Conservation (phyloP, 2,888 invertebrate species). For the Choristoneura rosaceana region DNA sequence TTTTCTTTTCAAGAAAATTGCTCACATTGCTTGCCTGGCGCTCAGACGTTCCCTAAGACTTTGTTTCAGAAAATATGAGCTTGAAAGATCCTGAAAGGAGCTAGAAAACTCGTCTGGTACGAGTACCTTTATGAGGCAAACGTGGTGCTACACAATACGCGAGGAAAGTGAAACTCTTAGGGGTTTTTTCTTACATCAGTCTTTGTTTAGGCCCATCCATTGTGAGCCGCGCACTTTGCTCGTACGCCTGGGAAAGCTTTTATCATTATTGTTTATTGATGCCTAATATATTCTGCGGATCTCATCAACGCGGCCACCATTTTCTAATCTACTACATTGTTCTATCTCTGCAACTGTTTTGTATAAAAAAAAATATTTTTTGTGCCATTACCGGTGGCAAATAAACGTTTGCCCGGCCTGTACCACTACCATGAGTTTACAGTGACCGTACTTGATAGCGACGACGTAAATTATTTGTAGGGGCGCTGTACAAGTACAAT, state of each 20-base stretch:
- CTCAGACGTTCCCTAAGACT: neutral
- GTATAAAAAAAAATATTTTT: neutral
- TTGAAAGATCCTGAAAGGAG: conserved; percentile 44
- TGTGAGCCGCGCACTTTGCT: conserved; percentile 60
- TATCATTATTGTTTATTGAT: conserved; percentile 64
- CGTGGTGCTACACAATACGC: conserved; percentile 62
- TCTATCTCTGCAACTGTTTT: conserved; percentile 10
- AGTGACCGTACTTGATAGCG: too few relatives aligned
- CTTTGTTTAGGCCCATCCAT: conserved; percentile 59
- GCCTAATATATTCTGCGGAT: conserved; percentile 28
- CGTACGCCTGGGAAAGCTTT: conserved; percentile 67
- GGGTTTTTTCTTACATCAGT: conserved; percentile 62
- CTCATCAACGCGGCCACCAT: conserved; percentile 33
- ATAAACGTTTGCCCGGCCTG: too few relatives aligned
- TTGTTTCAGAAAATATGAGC: conserved; percentile 27
- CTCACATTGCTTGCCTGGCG: neutral
- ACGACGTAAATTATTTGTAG: too few relatives aligned
- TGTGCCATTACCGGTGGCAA: too few relatives aligned
- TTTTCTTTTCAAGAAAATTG: conserved; percentile 23
- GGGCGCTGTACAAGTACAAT: too few relatives aligned
- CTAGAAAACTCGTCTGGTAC: conserved; percentile 56
- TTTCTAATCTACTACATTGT: conserved; percentile 35
- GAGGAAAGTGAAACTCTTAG: conserved; percentile 72
- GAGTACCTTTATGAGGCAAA: conserved; percentile 57
- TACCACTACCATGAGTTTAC: too few relatives aligned